Base-by-base conservation (phyloP, 2,888 invertebrate genomes). In the Plutella xylostella region DNA sequence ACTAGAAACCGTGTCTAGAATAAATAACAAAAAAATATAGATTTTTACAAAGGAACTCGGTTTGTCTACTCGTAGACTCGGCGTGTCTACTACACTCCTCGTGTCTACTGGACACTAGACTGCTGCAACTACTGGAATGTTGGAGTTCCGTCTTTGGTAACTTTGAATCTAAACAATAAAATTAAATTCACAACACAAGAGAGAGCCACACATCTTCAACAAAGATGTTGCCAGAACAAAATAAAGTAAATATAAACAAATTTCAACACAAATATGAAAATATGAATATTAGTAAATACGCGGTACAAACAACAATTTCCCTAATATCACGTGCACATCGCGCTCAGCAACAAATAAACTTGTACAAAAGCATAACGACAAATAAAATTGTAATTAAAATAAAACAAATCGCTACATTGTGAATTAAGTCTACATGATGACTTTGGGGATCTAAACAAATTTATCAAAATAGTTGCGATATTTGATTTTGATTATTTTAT, bases 1-100 rank as follows among this genome's bases (percentile, higher is more conserved):
- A 82, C 80, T 82, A 82, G 80, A 80, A 68, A 72, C 68, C 64
- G 67, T 71, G 72, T 72, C 79, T 79, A 20, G 21, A 38, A 38
- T 38, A 21, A 5, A 21, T 11, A n/a, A 38, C 3, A 9, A n/a
- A 22, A 22, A 28, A 9, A 12, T n/a, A 28, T 28, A n/a, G 14
- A 34, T 28, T 28, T 28, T 28, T 12, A 28, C 7, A 28, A 12
- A n/a, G n/a, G n/a, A n/a, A n/a, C n/a, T n/a, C n/a, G n/a, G n/a
- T n/a, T n/a, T n/a, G n/a, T n/a, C n/a, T n/a, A n/a, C n/a, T n/a
- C n/a, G n/a, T n/a, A n/a, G n/a, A n/a, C n/a, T n/a, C n/a, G n/a
- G n/a, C n/a, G n/a, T n/a, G n/a, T n/a, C n/a, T n/a, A n/a, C n/a
- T n/a, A n/a, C n/a, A n/a, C n/a, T n/a, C n/a, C n/a, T n/a, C n/a